Conservation (phyloP, 2,797 vertebrate genomes). For the Simalia tracyae region DNA sequence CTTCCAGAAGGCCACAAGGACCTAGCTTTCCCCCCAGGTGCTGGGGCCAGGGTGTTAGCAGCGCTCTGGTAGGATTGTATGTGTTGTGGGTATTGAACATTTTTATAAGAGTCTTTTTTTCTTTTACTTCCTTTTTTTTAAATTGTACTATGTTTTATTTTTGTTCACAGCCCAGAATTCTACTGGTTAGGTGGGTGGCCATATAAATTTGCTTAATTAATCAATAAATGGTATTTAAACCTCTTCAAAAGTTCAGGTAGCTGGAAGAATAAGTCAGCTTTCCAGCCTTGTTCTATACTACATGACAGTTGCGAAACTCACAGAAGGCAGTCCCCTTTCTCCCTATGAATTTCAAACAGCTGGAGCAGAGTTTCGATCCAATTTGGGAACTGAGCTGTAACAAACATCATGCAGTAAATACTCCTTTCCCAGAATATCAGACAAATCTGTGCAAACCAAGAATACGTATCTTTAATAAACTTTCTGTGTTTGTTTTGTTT, state of each 20-base stretch:
- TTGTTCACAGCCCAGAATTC: too few relatives aligned
- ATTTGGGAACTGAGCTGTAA: not conserved
- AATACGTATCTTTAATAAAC: constrained; percentile 63
- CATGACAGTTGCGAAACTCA: not conserved
- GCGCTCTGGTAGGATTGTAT: too few relatives aligned
- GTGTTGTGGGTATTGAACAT: too few relatives aligned
- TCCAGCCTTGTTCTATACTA: not conserved
- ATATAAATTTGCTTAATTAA: too few relatives aligned
- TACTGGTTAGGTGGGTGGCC: too few relatives aligned
- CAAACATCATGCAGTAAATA: constrained; percentile 38
- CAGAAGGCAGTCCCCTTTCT: not conserved
- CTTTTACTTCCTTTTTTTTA: too few relatives aligned
- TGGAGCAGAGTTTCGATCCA: not conserved
- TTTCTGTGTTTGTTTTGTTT: constrained; percentile 54
- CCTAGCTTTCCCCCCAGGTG: too few relatives aligned
- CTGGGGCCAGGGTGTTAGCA: too few relatives aligned
- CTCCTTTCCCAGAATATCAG: constrained; percentile 57
- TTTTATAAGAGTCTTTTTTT: too few relatives aligned
- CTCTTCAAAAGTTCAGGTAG: not conserved
- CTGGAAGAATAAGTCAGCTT: not conserved
- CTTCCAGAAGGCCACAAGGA: too few relatives aligned
- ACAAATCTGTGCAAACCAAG: constrained; percentile 53
- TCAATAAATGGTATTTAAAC: too few relatives aligned
- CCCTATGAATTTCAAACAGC: not conserved
- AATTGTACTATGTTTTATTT: too few relatives aligned